Conservation (phyloP, 1,140 invertebrate species). For the Saxidomus purpurata region DNA sequence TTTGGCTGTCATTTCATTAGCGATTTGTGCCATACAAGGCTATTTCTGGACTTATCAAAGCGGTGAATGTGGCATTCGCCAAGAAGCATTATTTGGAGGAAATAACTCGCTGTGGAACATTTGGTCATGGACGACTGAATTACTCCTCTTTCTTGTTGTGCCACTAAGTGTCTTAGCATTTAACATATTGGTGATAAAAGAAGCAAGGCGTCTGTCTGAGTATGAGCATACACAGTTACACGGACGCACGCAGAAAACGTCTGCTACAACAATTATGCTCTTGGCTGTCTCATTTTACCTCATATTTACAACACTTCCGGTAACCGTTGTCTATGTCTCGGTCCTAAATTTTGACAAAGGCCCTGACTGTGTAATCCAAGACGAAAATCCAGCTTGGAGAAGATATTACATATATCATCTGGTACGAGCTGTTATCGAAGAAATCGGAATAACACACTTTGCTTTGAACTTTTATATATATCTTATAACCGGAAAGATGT, state of each 20-base stretch:
- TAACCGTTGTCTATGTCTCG: conserved; percentile 76
- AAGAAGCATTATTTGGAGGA: conserved; percentile 68
- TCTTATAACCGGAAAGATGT: conserved; percentile 83
- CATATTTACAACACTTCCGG: conserved; percentile 84
- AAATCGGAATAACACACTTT: conserved; percentile 85
- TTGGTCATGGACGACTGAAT: conserved; percentile 82
- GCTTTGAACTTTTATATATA: conserved; percentile 86
- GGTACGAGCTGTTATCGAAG: conserved; percentile 80
- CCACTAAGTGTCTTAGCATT: conserved; percentile 82
- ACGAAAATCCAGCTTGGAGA: conserved; percentile 70
- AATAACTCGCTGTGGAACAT: conserved; percentile 75
- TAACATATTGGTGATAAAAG: conserved; percentile 84
- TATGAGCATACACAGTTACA: conserved; percentile 77
- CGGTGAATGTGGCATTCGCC: conserved; percentile 73
- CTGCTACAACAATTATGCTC: conserved; percentile 84
- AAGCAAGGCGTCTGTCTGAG: conserved; percentile 79
- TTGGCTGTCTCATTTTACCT: conserved; percentile 85
- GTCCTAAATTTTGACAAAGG: conserved; percentile 50
- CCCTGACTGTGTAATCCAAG: conserved; percentile 18
- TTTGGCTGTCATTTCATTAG: conserved; percentile 70
- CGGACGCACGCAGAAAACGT: conserved; percentile 75
- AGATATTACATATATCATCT: conserved; percentile 76
- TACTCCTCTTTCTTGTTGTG: conserved; percentile 81
- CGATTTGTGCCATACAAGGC: conserved; percentile 80
- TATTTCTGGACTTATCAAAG: conserved; percentile 83